A percentile compares a stretch with the other conserved stretches of the same genome.
These are phyloP conservation scores for Coranthus polyacanthus DNA, from an alignment of 2,797 vertebrate species.

Conservation along the genomic window DNA sequence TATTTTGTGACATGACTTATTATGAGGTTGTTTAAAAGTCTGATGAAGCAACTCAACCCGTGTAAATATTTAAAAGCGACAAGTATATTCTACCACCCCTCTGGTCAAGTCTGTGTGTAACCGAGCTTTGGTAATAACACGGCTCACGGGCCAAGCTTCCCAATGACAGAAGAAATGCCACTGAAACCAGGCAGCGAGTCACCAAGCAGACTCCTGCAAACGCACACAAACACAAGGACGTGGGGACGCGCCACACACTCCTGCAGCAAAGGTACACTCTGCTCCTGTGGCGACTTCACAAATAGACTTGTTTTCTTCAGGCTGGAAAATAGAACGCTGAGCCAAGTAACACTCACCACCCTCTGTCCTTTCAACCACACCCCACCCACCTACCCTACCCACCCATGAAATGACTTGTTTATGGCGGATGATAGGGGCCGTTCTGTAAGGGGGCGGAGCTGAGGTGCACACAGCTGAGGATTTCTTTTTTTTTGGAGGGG, in stretches of 20 bases:
- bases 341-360: conserved; percentile 65
- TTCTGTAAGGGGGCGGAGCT: conserved; percentile 38
- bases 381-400: conserved; percentile 59
- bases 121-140: conserved; percentile 51
- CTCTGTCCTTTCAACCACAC: conserved; percentile 56
- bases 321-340: conserved; percentile 76
- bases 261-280: conserved; percentile 78
- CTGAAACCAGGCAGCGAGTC: conserved; percentile 41
- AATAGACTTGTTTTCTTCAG: conserved; percentile 82
- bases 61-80: conserved; percentile 15
- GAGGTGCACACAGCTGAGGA: background rate
- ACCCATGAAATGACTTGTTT: conserved; percentile 68
- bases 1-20: conserved; percentile 20
- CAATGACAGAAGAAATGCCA: conserved; percentile 46
- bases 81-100: conserved; percentile 27
- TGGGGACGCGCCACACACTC: conserved; percentile 37
- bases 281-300: conserved; percentile 71
- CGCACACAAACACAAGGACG: conserved; percentile 31
- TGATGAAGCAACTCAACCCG: conserved; percentile 23
- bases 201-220: conserved; percentile 37
- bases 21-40: conserved; percentile 18
- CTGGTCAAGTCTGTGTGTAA: conserved; percentile 50
- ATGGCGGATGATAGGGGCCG: conserved; percentile 59
- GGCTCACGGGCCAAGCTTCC: conserved; percentile 38
- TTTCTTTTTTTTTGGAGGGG: conserved; percentile 15